These are phyloP conservation scores for Acrobeloides nanus DNA, from an alignment of 2,888 invertebrate genomes.

Conservation along the genomic window DNA sequence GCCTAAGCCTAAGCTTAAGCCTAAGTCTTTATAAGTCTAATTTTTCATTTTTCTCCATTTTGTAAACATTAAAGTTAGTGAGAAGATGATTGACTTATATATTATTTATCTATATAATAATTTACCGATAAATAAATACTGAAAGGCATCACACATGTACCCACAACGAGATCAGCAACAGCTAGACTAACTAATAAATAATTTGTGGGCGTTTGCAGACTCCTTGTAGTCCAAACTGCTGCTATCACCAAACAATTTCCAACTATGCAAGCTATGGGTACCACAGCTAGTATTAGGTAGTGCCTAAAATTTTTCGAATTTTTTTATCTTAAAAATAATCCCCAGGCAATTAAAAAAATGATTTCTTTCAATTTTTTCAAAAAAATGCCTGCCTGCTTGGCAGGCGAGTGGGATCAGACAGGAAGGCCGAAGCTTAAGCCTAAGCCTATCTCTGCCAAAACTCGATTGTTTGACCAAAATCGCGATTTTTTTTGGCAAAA, in stretches of 20 bases:
- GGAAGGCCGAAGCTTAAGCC: too few species aligned
- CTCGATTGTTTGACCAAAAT: too few species aligned
- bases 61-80: background rate
- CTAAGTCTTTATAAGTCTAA: too few species aligned
- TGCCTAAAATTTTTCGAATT: constrained; percentile 15
- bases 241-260: constrained; percentile 46
- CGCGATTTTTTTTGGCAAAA: too few species aligned
- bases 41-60: background rate
- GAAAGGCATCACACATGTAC: constrained; percentile 51
- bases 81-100: background rate
- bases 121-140: constrained; percentile 49
- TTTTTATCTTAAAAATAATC: background rate
- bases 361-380: too few species aligned
- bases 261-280: constrained; percentile 27
- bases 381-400: too few species aligned
- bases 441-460: too few species aligned
- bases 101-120: background rate
- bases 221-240: constrained; percentile 47
- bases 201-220: constrained; percentile 51
- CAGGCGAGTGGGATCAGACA: too few species aligned
- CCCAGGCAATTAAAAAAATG: too few species aligned
- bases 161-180: constrained; percentile 49
- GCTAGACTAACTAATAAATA: constrained; percentile 47
- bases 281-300: constrained; percentile 18
- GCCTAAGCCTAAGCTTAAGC: too few species aligned